Evolutionary conservation across 2,888 invertebrate species (phyloP).

Genomic region (Cephalotes varians): DNA sequence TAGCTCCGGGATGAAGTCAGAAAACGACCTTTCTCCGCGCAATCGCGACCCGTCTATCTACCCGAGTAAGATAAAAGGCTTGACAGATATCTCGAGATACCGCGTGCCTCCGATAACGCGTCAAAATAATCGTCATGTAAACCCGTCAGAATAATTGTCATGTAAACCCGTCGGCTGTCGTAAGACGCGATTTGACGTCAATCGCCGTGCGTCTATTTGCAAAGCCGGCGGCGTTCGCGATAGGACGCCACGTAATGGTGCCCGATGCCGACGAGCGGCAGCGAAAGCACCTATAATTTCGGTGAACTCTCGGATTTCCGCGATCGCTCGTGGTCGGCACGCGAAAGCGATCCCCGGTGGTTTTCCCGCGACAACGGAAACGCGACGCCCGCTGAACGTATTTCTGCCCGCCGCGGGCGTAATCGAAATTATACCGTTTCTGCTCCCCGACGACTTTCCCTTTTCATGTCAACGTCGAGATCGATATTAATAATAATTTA

Average conservation of each 20-base stretch:
- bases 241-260: background rate
- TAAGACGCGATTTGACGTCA: conserved; percentile 65
- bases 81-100: conserved; percentile 72
- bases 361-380: conserved; percentile 19
- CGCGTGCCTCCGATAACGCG: conserved; percentile 68
- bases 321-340: background rate
- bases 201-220: conserved; percentile 52
- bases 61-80: conserved; percentile 57
- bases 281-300: conserved; percentile 17
- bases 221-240: background rate
- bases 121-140: conserved; percentile 74
- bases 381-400: background rate
- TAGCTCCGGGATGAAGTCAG: background rate
- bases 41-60: background rate
- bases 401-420: background rate
- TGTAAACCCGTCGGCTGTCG: conserved; percentile 66
- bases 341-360: conserved; percentile 12
- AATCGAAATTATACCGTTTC: conserved; percentile 22
- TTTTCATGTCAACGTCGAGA: background rate
- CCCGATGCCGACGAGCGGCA: background rate
- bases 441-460: background rate
- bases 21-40: conserved; percentile 42
- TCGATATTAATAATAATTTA: background rate
- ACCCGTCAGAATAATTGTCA: conserved; percentile 71
- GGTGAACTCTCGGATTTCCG: background rate